Evolutionary conservation across 1,140 invertebrate genomes (phyloP).

Genomic region (Leptonema lineaticorne): DNA sequence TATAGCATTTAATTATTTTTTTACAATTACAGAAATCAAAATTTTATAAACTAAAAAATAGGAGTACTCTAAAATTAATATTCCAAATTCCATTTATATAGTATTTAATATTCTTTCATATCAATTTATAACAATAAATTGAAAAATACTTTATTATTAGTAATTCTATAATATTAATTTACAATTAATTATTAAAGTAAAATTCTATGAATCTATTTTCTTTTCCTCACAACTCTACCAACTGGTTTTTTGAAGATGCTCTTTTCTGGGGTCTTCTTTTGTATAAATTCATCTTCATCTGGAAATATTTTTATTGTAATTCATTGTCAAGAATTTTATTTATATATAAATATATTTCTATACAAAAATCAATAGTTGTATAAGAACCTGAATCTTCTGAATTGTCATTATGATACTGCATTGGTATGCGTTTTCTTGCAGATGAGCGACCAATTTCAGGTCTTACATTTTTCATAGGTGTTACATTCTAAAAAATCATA

Average conservation of each 20-base stretch:
- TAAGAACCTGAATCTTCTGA: constrained; percentile 35
- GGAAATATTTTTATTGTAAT: constrained; percentile 28
- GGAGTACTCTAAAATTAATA: too few relatives aligned
- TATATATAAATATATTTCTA: neutral
- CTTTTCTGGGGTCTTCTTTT: constrained; percentile 19
- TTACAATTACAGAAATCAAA: too few relatives aligned
- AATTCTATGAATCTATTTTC: constrained; percentile 30
- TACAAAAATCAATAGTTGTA: neutral
- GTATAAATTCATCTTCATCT: constrained; percentile 28
- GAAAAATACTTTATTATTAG: too few relatives aligned
- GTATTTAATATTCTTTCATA: too few relatives aligned
- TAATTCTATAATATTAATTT: too few relatives aligned
- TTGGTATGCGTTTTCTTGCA: constrained; percentile 28
- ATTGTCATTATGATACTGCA: constrained; percentile 30
- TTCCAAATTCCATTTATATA: too few relatives aligned
- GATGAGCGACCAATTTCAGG: constrained; percentile 24
- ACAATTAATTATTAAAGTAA: too few relatives aligned
- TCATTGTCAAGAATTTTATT: constrained; percentile 5
- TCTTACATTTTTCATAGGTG: constrained; percentile 31
- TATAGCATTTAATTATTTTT: too few relatives aligned
- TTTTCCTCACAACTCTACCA: constrained; percentile 31
- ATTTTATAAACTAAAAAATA: too few relatives aligned
- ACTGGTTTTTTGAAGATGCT: constrained; percentile 39
- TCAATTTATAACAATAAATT: too few relatives aligned
- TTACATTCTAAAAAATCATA: constrained; percentile 29